A percentile compares a stretch with the other conserved stretches of the same genome.
These are phyloP conservation scores for Apis florea DNA, from an alignment of 1,140 invertebrate genomes.

Conservation along the genomic window DNA sequence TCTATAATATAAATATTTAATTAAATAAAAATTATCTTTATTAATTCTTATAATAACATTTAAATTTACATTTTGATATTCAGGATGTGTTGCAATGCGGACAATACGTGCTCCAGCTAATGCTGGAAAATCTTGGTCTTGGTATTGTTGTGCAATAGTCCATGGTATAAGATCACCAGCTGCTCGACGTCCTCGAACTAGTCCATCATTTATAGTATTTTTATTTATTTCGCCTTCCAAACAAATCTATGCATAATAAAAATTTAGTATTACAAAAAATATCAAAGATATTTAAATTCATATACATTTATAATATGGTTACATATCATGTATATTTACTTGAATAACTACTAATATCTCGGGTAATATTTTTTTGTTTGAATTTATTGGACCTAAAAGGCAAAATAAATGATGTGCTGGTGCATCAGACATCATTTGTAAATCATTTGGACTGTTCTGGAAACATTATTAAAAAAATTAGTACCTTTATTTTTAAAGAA, in stretches of 20 bases:
- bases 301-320: neutral
- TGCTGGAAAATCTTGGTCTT: slow-evolving; percentile 95
- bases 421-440: slow-evolving; percentile 99
- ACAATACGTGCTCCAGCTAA: slow-evolving; percentile 96
- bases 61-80: slow-evolving; percentile 91
- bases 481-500: slow-evolving; percentile 11
- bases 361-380: slow-evolving; percentile 87
- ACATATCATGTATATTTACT: slow-evolving; percentile 74
- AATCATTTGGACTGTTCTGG: slow-evolving; percentile 98
- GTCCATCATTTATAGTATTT: slow-evolving; percentile 87
- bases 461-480: slow-evolving; percentile 53
- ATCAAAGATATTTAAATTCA: neutral
- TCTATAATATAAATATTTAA: slow-evolving; percentile 81
- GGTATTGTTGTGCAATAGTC: slow-evolving; percentile 98
- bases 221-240: slow-evolving; percentile 97
- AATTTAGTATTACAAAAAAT: slow-evolving; percentile 4
- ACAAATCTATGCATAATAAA: slow-evolving; percentile 84
- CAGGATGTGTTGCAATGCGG: slow-evolving; percentile 98
- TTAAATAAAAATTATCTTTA: slow-evolving; percentile 28
- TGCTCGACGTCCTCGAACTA: slow-evolving; percentile 92
- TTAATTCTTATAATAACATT: slow-evolving; percentile 20
- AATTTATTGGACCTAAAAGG: slow-evolving; percentile 91
- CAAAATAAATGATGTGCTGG: slow-evolving; percentile 99
- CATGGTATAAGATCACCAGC: slow-evolving; percentile 99
- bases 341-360: slow-evolving; percentile 96